Evolutionary conservation across 2,797 vertebrate species (phyloP).

Genomic region (Oryzias sinensis): DNA sequence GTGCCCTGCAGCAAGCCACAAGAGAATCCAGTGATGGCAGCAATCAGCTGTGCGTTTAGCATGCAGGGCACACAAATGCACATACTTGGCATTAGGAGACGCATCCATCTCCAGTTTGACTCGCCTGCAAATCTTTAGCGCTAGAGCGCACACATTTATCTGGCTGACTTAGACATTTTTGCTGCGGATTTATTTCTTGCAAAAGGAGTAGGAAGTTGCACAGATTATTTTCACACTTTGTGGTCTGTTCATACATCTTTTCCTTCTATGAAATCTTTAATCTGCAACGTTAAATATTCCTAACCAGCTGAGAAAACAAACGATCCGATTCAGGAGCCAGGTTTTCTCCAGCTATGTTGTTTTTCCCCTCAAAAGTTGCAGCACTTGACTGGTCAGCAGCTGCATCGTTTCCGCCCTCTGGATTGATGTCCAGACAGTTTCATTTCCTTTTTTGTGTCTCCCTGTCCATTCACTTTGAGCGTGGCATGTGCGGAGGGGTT

Average conservation of each 20-base stretch:
- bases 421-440: conserved; percentile 10
- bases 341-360: conserved; percentile 6
- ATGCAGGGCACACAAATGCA: conserved; percentile 71
- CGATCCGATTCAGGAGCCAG: conserved; percentile 28
- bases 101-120: conserved; percentile 53
- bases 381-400: conserved; percentile 21
- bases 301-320: conserved; percentile 45
- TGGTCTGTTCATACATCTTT: conserved; percentile 3
- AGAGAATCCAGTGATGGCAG: conserved; percentile 71
- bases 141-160: neutral
- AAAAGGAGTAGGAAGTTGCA: neutral
- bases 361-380: conserved; percentile 12
- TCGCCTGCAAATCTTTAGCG: conserved; percentile 57
- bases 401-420: conserved; percentile 35
- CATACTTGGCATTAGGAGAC: conserved; percentile 55
- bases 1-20: conserved; percentile 63
- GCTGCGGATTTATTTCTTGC: neutral
- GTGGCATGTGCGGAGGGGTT: conserved; percentile 1
- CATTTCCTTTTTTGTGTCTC: conserved; percentile 35
- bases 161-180: too few species aligned
- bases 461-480: neutral
- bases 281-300: conserved; percentile 27
- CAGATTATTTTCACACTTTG: conserved; percentile 2
- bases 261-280: conserved; percentile 12
- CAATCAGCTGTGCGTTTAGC: conserved; percentile 77